Evolutionary conservation across 92 coral and sea anemone genomes (phyloP).

Genomic region (Heliopora coerulea): DNA sequence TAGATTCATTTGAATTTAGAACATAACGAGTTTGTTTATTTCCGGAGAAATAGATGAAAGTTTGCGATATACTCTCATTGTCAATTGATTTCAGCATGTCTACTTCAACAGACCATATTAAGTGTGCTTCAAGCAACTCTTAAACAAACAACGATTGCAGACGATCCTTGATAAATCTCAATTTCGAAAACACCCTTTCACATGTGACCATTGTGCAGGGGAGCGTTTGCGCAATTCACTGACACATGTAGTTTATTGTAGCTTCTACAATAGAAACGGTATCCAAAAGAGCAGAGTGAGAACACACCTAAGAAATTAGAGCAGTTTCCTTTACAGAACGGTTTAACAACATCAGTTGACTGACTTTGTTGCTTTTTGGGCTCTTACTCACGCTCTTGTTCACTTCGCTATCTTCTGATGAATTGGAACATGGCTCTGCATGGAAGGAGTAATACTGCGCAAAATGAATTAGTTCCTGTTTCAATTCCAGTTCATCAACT

Average conservation of each 20-base stretch:
- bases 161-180: slow-evolving; percentile 8
- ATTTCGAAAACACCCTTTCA: slow-evolving; percentile 9
- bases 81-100: slow-evolving; percentile 13
- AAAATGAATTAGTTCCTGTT: slow-evolving; percentile 22
- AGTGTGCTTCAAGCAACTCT: neutral
- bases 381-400: slow-evolving; percentile 9
- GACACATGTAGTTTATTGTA: slow-evolving; percentile 14
- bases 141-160: slow-evolving; percentile 2
- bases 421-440: neutral
- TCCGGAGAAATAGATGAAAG: slow-evolving; percentile 11
- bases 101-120: neutral
- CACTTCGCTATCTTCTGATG: slow-evolving; percentile 11
- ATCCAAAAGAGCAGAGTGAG: neutral
- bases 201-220: slow-evolving; percentile 16
- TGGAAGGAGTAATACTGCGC: slow-evolving; percentile 5
- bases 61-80: neutral
- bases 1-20: neutral
- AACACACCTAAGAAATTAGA: slow-evolving; percentile 3
- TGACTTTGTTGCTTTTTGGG: neutral
- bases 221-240: slow-evolving; percentile 4
- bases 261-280: slow-evolving; percentile 18
- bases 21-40: slow-evolving; percentile 3
- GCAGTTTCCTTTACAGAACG: slow-evolving; percentile 14
- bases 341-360: slow-evolving; percentile 4
- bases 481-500: slow-evolving; percentile 16